Evolutionary conservation across 1,140 invertebrate genomes (phyloP), one percentile per base, ranked within the genome.

Genomic region (Sesamia nonagrioides): DNA sequence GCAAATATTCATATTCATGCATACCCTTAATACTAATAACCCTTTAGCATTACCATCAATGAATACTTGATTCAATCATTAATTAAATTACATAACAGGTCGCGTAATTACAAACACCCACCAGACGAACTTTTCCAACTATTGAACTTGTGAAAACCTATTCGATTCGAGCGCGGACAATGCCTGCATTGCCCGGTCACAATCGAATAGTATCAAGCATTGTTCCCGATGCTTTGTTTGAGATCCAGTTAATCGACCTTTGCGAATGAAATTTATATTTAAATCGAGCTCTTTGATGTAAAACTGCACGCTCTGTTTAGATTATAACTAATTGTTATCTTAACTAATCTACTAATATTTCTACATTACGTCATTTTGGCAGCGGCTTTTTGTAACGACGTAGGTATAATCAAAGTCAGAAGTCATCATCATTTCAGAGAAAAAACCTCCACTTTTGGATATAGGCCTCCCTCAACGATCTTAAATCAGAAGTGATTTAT

Each of bases 161-260:
- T 50, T 69, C 42, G 66, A 69, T 69, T 69, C 42, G 18, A 69
- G 21, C 40, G 40, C 15, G 6, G 27, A 69, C 66, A 69, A 69
- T 50, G 21, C 17, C 21, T 48, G 66, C 66, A 48, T 33, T 69
- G 66, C 18, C 66, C 66, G 42, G 40, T 69, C 66, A 69, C 66
- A 69, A 69, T 69, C 66, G 66, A 50, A 48, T 48, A 69, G 66
- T 69, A 69, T 69, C 66, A 69, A 69, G 50, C 66, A 69, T 69
- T 69, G 66, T 69, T 69, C 66, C 50, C 66, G 17, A 50, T 15
- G 40, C 66, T 69, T 69, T 69, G 66, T 69, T 48, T 9, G 21
- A 69, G 11, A n/a, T 13, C 63, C 13, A 69, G 66, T 69, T 69
- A 69, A 69, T 69, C 66, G 42, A 69, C 66, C 66, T 69, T 69